Percentiles rank a stretch among this genome's conserved stretches.
phyloP scores from a whole-genome alignment of 2,888 invertebrate genomes.

The Plusia festucae region DNA sequence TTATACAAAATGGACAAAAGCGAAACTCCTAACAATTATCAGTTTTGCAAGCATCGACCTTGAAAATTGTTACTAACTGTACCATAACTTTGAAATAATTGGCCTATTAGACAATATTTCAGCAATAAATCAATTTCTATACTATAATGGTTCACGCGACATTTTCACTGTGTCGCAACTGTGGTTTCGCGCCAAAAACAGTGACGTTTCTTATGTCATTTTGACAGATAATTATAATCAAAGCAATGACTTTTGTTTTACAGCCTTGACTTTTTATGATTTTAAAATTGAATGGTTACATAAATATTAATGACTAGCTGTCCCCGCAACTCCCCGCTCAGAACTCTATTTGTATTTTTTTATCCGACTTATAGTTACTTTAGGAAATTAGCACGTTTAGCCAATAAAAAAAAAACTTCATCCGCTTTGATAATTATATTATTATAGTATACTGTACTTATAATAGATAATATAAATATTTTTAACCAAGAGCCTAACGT shows the following conservation, averaged over 20 bases:
- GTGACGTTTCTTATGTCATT: constrained; percentile 20
- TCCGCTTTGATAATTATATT: no score
- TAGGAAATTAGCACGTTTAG: no score
- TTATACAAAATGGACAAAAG: not conserved
- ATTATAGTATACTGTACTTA: no score
- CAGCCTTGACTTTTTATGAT: no score
- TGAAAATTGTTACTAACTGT: constrained; percentile 7
- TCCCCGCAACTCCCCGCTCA: no score
- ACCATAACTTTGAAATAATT: constrained; percentile 1
- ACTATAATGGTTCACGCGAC: constrained; percentile 31
- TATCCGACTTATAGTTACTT: no score
- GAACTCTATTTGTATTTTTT: no score
- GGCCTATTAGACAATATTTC: constrained; percentile 5
- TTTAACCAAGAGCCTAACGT: no score
- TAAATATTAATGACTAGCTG: no score
- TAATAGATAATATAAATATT: no score
- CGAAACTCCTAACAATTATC: not conserved
- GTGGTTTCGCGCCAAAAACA: constrained; percentile 21
- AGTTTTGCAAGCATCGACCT: constrained; percentile 26
- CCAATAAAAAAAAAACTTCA: no score
- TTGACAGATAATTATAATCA: constrained; percentile 8
- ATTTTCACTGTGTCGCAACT: constrained; percentile 17
- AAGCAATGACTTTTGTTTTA: not conserved
- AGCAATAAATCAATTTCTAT: constrained; percentile 35
- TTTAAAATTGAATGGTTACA: no score